Base-by-base conservation (phyloP, 1,140 invertebrate species). In the Xylocopa sonorina region DNA sequence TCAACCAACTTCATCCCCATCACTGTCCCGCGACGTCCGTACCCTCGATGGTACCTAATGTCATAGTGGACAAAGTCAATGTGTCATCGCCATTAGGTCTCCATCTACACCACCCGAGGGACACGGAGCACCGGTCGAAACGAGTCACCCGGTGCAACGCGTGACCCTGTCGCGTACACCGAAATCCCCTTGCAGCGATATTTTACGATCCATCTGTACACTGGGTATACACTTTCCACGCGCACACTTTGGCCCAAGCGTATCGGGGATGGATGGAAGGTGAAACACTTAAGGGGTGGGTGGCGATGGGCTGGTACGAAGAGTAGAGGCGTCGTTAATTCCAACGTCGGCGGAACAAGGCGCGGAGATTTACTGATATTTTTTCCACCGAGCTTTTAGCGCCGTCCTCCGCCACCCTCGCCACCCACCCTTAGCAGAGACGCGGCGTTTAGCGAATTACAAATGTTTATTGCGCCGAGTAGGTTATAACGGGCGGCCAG, bases 341-440 rank as follows among this genome's bases (percentile, higher is more conserved):
- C 87, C 73, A 81, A 78, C 64, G 78, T 78, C 78, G 63, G 51
- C 68, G 71, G 78, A 87, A 84, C 82, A 85, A 84, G 83, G 80
- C 75, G 78, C 69, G 48, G 80, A 83, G 83, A 89, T 89, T 85
- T 88, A 87, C 75, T 71, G 85, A 88, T 87, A 89, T 86, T 88
- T 89, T 88, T 88, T 77, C 67, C 60, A 51, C 48, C n/a, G 62
- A 72, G 88, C 88, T 90, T 88, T 90, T 86, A 90, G 73, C 86
- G 83, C 69, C 81, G 77, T 80, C 82, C n/a, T n/a, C 43, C 16
- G 38, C 9, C 51, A 34, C 62, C 57, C 16, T 24, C 3, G 3
- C 43, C 27, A 24, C 1, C 29, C 34, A 24, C 38, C 38, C 29
- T 29, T 2, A 18, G 14, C 27, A 29, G 12, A 10, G 16, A 16